phyloP scores from a whole-genome alignment of 2,888 invertebrate genomes.

The Tridacna crocea region DNA sequence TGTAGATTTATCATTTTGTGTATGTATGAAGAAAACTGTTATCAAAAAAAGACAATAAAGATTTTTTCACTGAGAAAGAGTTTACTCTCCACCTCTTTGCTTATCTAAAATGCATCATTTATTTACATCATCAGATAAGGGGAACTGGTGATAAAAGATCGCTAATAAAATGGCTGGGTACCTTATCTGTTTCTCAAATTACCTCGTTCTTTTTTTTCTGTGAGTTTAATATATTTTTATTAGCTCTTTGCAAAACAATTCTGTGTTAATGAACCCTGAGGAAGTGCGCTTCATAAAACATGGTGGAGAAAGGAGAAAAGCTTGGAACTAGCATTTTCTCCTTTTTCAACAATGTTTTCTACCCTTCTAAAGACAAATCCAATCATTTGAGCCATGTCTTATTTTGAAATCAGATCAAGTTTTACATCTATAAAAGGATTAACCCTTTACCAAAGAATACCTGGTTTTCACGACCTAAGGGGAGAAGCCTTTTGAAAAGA shows the following conservation, averaged over 20 bases:
- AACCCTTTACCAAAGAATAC: not conserved
- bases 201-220: slow-evolving; percentile 12
- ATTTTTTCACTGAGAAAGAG: too few relatives aligned
- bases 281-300: not conserved
- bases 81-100: too few relatives aligned
- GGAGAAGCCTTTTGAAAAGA: too few relatives aligned
- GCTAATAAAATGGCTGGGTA: slow-evolving; percentile 23
- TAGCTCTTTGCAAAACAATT: not conserved
- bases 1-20: too few relatives aligned
- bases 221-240: not conserved
- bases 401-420: too few relatives aligned
- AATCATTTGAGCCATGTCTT: not conserved
- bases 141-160: slow-evolving; percentile 11
- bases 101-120: slow-evolving; percentile 16
- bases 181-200: slow-evolving; percentile 29
- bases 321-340: not conserved
- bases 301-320: not conserved
- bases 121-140: slow-evolving; percentile 29
- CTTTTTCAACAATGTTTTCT: not conserved
- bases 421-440: too few relatives aligned
- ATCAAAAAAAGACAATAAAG: too few relatives aligned
- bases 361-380: not conserved
- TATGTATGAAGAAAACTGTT: too few relatives aligned
- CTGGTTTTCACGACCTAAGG: too few relatives aligned
- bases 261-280: not conserved